These are phyloP conservation scores for Galaxea fascicularis DNA, from an alignment of 92 coral and sea anemone genomes.

Conservation along the genomic window DNA sequence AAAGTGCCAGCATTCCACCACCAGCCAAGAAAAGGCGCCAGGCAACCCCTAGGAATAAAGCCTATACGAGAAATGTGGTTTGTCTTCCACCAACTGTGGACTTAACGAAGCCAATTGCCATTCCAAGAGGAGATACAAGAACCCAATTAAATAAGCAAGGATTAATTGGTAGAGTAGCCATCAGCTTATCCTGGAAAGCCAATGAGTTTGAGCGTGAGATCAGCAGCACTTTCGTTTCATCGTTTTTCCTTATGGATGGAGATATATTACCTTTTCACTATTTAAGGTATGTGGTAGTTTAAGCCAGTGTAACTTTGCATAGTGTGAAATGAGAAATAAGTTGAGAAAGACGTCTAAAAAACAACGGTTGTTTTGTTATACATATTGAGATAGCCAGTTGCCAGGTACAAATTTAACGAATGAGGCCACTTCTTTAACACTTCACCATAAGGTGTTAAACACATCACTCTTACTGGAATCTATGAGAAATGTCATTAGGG, in stretches of 20 bases:
- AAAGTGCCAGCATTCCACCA: not conserved
- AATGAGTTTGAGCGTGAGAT: constrained; percentile 39
- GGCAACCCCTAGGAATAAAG: constrained; percentile 26
- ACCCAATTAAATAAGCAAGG: constrained; percentile 51
- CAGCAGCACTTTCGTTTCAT: constrained; percentile 44
- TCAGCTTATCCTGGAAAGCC: constrained; percentile 45
- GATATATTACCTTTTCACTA: constrained; percentile 41
- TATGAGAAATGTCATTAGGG: constrained; percentile 1
- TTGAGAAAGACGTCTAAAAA: not conserved
- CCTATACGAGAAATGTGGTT: constrained; percentile 45
- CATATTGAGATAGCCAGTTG: no score
- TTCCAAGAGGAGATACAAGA: constrained; percentile 51
- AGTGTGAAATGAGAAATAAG: not conserved
- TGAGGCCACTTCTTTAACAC: not conserved
- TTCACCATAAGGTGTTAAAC: not conserved
- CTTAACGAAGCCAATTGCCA: constrained; percentile 32
- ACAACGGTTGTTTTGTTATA: no score
- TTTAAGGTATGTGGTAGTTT: constrained; percentile 43
- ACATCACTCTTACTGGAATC: constrained; percentile 3
- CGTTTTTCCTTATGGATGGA: constrained; percentile 35
- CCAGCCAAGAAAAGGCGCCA: constrained; percentile 21
- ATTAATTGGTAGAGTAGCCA: constrained; percentile 48
- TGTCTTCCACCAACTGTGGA: constrained; percentile 48
- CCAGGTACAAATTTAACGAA: not conserved
- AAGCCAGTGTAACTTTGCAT: constrained; percentile 3